Conservation (phyloP, 2,797 vertebrate genomes). For the Enteromius radiatus region DNA sequence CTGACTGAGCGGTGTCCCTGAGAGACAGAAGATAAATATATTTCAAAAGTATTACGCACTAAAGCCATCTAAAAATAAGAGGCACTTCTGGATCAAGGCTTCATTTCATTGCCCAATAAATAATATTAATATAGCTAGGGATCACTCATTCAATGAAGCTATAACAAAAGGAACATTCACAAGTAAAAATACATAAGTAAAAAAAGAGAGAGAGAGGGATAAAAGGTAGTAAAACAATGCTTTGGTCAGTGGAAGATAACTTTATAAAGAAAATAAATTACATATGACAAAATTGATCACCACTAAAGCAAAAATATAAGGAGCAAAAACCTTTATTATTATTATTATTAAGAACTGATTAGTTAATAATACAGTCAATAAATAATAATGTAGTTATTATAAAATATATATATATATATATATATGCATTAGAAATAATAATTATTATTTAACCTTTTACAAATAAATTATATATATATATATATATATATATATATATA, state of each 20-base stretch:
- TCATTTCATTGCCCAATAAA: neutral
- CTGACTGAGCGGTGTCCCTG: constrained; percentile 92
- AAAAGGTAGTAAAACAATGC: neutral
- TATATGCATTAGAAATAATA: too few species aligned
- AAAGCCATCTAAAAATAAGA: constrained; percentile 6
- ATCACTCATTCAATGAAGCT: neutral
- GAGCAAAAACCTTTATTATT: too few species aligned
- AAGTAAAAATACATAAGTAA: neutral
- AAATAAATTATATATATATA: too few species aligned
- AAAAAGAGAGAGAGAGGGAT: neutral
- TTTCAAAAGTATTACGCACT: neutral
- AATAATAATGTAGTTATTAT: too few species aligned
- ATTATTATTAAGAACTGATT: too few species aligned
- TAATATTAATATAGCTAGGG: neutral
- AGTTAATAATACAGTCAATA: too few species aligned
- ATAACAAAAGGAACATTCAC: neutral
- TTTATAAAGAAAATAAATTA: too few species aligned
- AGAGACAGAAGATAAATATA: neutral
- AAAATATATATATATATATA: too few species aligned
- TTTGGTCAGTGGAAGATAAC: neutral
- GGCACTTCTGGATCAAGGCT: neutral
- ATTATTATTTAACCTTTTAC: too few species aligned
- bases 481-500: too few species aligned
- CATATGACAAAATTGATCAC: too few species aligned
- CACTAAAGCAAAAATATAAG: too few species aligned